Evolutionary conservation across 2,797 vertebrate species (phyloP).

Genomic region (Myotis vivesi): DNA sequence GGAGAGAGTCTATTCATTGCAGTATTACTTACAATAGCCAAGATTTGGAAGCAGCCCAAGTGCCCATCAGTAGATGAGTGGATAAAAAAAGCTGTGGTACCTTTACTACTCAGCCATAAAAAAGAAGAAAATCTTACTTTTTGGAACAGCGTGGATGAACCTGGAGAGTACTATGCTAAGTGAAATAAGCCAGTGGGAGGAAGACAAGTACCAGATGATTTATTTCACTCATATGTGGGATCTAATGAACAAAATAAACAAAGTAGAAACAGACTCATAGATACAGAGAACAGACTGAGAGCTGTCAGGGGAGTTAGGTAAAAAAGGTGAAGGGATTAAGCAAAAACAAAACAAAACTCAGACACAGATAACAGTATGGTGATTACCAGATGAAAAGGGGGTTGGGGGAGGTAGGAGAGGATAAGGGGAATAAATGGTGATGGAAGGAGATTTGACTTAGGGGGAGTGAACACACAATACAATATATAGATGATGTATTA

Average conservation of each 20-base stretch:
- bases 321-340: neutral
- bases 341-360: neutral
- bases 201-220: neutral
- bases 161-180: neutral
- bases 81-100: neutral
- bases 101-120: neutral
- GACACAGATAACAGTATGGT: neutral
- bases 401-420: neutral
- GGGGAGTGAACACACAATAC: neutral
- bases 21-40: neutral
- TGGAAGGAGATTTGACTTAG: neutral
- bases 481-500: neutral
- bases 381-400: neutral
- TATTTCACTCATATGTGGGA: neutral
- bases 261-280: neutral
- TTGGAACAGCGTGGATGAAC: neutral
- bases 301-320: neutral
- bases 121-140: neutral
- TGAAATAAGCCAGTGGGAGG: neutral
- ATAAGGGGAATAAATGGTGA: neutral
- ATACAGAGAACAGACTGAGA: neutral
- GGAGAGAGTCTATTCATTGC: neutral
- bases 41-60: neutral
- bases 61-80: neutral
- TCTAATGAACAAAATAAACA: neutral